Percentiles rank a stretch among this genome's conserved stretches.
Evolutionary conservation across 1,140 invertebrate species (phyloP).

Genomic region (Teleogryllus occipitalis): DNA sequence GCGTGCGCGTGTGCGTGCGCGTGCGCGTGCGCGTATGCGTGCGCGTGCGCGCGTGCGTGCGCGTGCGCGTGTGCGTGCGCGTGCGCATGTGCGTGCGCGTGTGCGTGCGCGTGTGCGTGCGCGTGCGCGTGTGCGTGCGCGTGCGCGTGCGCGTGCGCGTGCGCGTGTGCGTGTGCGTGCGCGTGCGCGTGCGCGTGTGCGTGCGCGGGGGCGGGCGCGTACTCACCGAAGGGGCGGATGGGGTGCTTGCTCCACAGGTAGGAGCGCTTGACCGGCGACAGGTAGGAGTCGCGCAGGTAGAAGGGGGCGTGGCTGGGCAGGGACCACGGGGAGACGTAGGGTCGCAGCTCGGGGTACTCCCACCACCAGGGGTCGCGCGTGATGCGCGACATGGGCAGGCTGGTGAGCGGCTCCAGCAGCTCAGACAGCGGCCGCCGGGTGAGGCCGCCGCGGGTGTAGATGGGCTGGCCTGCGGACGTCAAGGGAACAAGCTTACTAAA

Average conservation of each 20-base stretch:
- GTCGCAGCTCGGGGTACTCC: conserved; percentile 67
- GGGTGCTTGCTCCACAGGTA: conserved; percentile 83
- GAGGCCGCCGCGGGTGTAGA: conserved; percentile 53
- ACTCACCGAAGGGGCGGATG: conserved; percentile 73
- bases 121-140: conserved; percentile 3
- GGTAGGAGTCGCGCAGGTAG: conserved; percentile 73
- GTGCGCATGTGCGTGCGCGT: background rate
- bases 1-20: conserved; percentile 3
- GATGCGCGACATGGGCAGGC: conserved; percentile 65
- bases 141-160: conserved; percentile 3
- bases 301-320: conserved; percentile 56
- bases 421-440: conserved; percentile 57
- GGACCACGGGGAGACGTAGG: conserved; percentile 51
- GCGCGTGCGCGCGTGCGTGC: conserved; percentile 2
- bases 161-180: conserved; percentile 3
- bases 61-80: conserved; percentile 3
- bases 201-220: background rate
- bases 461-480: conserved; percentile 51
- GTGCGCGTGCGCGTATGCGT: background rate
- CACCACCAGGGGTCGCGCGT: conserved; percentile 79
- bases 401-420: conserved; percentile 65
- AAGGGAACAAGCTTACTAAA: too few relatives aligned
- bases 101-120: conserved; percentile 3
- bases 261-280: conserved; percentile 77
- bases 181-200: background rate